Evolutionary conservation across 2,797 vertebrate species (phyloP).

Genomic region (Gephyroberyx darwinii): DNA sequence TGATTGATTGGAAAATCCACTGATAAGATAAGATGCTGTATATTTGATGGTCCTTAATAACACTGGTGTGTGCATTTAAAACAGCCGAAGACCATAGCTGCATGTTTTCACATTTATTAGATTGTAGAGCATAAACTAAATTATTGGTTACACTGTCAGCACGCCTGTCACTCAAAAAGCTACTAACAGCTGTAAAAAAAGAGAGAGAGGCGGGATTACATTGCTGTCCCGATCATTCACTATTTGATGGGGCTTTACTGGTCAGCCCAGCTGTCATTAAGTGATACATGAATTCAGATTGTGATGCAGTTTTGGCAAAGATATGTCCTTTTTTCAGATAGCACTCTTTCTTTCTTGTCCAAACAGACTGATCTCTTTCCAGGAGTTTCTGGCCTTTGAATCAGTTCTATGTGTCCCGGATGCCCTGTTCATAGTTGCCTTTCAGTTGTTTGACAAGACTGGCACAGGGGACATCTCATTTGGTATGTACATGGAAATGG

Average conservation of each 20-base stretch:
- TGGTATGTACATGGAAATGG: slow-evolving; percentile 83
- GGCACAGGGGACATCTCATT: slow-evolving; percentile 94
- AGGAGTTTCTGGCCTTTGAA: slow-evolving; percentile 97
- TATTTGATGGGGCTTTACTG: not conserved
- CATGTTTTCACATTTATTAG: not conserved
- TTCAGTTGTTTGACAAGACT: slow-evolving; percentile 95
- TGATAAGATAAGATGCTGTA: slow-evolving; percentile 45
- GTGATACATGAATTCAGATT: not conserved
- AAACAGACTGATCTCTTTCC: slow-evolving; percentile 93
- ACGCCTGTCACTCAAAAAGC: too few species aligned
- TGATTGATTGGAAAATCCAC: slow-evolving; percentile 6
- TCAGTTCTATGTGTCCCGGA: slow-evolving; percentile 95
- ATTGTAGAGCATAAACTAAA: not conserved
- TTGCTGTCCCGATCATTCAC: not conserved
- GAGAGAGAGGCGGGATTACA: not conserved
- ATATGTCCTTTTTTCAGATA: slow-evolving; percentile 41
- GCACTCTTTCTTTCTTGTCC: slow-evolving; percentile 68
- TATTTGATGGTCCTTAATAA: not conserved
- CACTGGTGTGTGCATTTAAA: not conserved
- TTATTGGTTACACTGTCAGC: not conserved
- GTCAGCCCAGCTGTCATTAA: not conserved
- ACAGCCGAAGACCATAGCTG: not conserved
- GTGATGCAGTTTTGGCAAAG: slow-evolving; percentile 14
- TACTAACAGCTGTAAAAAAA: not conserved
- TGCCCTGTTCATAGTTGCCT: slow-evolving; percentile 96